Conservation (phyloP, 2,888 invertebrate genomes). For the Keiferia lycopersicella region DNA sequence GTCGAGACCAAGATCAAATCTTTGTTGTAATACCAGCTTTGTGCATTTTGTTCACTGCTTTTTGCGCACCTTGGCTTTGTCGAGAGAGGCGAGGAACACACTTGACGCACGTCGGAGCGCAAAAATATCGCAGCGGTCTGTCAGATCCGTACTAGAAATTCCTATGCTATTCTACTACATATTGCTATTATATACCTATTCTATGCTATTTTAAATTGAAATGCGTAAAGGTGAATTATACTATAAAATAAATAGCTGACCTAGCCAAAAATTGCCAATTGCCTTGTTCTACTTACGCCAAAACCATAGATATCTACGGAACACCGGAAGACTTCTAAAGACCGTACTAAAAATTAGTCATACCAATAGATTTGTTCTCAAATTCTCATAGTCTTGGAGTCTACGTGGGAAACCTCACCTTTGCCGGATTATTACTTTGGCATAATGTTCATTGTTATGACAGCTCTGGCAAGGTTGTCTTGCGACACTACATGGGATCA, state of each 20-base stretch:
- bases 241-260: too few species aligned
- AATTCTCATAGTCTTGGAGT: background rate
- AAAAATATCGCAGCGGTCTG: too few species aligned
- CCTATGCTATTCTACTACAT: too few species aligned
- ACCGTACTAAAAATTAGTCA: background rate
- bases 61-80: background rate
- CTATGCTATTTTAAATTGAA: too few species aligned
- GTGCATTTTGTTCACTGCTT: slow-evolving; percentile 28
- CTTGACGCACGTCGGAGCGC: too few species aligned
- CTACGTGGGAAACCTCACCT: slow-evolving; percentile 57
- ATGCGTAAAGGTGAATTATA: too few species aligned
- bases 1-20: slow-evolving; percentile 34
- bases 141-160: too few species aligned
- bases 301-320: background rate
- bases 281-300: background rate
- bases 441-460: slow-evolving; percentile 47
- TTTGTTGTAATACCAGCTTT: slow-evolving; percentile 40
- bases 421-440: slow-evolving; percentile 49
- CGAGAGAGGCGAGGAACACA: too few species aligned
- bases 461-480: slow-evolving; percentile 50
- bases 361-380: background rate
- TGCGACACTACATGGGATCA: slow-evolving; percentile 41
- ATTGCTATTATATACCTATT: too few species aligned
- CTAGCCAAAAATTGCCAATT: too few species aligned
- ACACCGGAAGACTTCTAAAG: background rate